Evolutionary conservation across 2,888 invertebrate species (phyloP), one percentile per base, ranked within the genome.

Genomic region (Cerastis rubricosa): DNA sequence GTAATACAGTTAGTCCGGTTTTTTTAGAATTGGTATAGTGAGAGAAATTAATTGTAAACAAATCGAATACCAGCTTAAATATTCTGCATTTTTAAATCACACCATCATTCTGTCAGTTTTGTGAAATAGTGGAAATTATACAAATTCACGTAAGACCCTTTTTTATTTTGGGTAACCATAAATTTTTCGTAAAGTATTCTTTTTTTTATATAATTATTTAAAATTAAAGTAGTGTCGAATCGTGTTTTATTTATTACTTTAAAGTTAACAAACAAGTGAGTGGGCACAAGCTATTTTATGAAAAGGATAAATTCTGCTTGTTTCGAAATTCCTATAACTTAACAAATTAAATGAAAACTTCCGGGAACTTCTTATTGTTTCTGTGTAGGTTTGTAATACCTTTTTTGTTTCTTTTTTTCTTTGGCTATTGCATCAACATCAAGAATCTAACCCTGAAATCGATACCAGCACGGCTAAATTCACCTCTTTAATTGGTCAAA

Each of bases 201-300:
- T 57, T 29, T 8, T 14, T 25, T 57, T 57, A 7, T 25, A 57
- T 2, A 7, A 25, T 57, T 61, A 8, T 17, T 59, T 29, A 3
- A 59, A 59, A 17, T 61, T 19, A 61, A 19, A 29, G 3, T 0
- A 29, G 19, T 61, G 35, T 35, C 35, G 35, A 29, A 1, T 0
- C 29, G 19, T 61, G 17, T 59, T 29, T 59, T 17, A 45, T n/a
- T 43, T 14, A 4, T 43, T 54, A 8, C 12, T 2, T 5, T 25
- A 66, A 35, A 71, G 19, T 54, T 22, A 64, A 19, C 49, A 71
- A 78, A 51, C 9, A 51, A 29, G 3, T 25, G 14, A 65, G 40
- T 45, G 43, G n/a, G 79, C 25, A 6, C 29, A n/a, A 70, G 40
- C 47, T 49, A 35, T 79, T 79, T 45, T 7, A 57, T 40, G 25